Evolutionary conservation across 2,888 invertebrate species (phyloP).

Genomic region (Lymantria dispar): DNA sequence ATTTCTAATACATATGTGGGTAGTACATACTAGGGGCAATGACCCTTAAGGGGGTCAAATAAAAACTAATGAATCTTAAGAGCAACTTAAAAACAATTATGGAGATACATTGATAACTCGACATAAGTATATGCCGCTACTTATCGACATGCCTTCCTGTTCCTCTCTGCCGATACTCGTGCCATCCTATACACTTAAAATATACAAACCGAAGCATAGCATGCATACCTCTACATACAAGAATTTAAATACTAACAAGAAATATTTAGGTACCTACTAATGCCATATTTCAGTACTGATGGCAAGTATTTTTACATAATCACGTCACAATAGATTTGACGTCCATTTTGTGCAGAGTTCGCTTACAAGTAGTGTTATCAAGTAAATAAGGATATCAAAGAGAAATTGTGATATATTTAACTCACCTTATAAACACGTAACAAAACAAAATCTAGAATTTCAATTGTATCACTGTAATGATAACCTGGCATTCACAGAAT

Average conservation of each 20-base stretch:
- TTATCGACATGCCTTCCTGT: conserved; percentile 41
- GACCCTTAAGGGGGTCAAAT: conserved; percentile 54
- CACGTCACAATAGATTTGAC: conserved; percentile 73
- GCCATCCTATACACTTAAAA: conserved; percentile 7
- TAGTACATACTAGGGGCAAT: conserved; percentile 45
- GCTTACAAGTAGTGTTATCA: conserved; percentile 30
- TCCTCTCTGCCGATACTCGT: conserved; percentile 18
- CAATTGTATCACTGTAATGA: conserved; percentile 33
- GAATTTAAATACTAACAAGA: not conserved
- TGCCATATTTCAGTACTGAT: conserved; percentile 19
- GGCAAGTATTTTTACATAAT: conserved; percentile 66
- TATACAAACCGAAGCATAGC: not conserved
- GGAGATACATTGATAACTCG: conserved; percentile 16
- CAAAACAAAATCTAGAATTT: conserved; percentile 31
- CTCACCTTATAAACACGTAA: conserved; percentile 46
- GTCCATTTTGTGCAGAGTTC: conserved; percentile 73
- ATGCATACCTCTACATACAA: not conserved
- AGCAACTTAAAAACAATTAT: conserved; percentile 14
- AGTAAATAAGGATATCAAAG: conserved; percentile 3
- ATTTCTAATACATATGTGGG: conserved; percentile 12
- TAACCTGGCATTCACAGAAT: conserved; percentile 49
- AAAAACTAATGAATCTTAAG: conserved; percentile 40
- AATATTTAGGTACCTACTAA: not conserved
- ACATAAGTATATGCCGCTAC: conserved; percentile 29
- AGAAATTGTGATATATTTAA: conserved; percentile 12